Base-by-base conservation (phyloP, 1,140 invertebrate species). In the Adelges cooleyi region DNA sequence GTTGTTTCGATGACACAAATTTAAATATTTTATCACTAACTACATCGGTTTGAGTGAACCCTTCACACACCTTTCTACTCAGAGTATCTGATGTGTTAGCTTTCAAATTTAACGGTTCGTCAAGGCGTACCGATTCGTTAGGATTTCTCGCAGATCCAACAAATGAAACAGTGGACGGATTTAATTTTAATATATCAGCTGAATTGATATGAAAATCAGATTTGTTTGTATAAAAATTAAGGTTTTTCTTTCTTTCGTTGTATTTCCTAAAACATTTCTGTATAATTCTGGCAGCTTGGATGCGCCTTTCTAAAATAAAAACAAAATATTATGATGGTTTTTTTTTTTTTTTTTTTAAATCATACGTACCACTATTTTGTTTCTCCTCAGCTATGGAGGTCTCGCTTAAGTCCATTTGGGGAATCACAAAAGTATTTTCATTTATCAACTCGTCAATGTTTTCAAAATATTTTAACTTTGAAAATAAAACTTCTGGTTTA, bases 31-130 rank as follows among this genome's bases (percentile, higher is more conserved):
- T 59, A 10, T 59, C 17, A 40, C 1, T 5, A 54, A 23, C 11
- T n/a, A n/a, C n/a, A 13, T 59, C n/a, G 15, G 53, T 59, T 44
- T 59, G 53, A 6, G 53, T 59, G 25, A 40, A 59, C 44, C 44
- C 53, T 40, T 29, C n/a, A 42, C 6, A 42, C 40, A 8, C 25
- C 2, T 27, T 59, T 59, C 44, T 44, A 18, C n/a, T 42, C 33
- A 23, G n/a, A n/a, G 18, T 42, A 44, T n/a, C 22, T 1, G n/a
- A n/a, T n/a, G n/a, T n/a, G n/a, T n/a, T n/a, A n/a, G n/a, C n/a
- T n/a, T 42, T 29, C 9, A 23, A 1, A 17, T 40, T n/a, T 3
- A 54, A 40, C 18, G 42, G 27, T 23, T 54, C 33, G 22, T 40
- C 33, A 23, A 40, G 36, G 20, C 25, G 33, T 23, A 20, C 17